Base-by-base conservation (phyloP, 1,140 invertebrate species). In the Anagrus nilaparvatae region DNA sequence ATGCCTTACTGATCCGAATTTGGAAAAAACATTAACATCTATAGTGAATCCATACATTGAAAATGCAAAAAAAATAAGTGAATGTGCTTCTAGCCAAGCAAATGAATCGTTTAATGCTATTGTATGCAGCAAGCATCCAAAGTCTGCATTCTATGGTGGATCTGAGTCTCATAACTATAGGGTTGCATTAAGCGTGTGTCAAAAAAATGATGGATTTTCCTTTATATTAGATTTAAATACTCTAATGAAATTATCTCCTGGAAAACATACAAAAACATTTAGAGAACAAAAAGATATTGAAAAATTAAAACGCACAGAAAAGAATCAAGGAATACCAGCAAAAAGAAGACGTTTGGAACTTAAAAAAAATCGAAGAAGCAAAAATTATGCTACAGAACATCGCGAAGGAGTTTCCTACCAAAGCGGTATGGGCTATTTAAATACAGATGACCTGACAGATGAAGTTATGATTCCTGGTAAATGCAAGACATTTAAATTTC, bases 101-200 rank as follows among this genome's bases (percentile, higher is more conserved):
- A 51, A 51, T 20, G 46, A 51, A 16, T 48, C 45, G 7, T 48
- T 52, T 14, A 50, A 52, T 20, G 43, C 47, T 21, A 46, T 30
- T 1, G 37, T 52, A 13, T 40, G 35, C 14, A 31, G 13, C 16
- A 50, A 52, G 37, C 21, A 47, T 33, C 47, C 40, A 24, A 52
- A 52, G 40, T 35, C 31, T 20, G 31, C 17, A 14, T 46, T 37
- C 37, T 52, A 52, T 34, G 48, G 25, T 2, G 38, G 40, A n/a
- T 50, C 48, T 10, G 46, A 49, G 25, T 47, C 45, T 19, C 16
- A 44, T 16, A 16, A 13, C 29, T 35, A 24, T n/a, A 29, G 47
- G n/a, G 50, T 52, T n/a, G 44, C 42, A n/a, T 16, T 25, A 18
- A 39, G 44, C 14, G 47, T 49, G 12, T 37, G 37, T 14, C 47